These are phyloP conservation scores for Amphilophus citrinellus DNA, from an alignment of 2,113 vertebrate genomes.

Conservation along the genomic window DNA sequence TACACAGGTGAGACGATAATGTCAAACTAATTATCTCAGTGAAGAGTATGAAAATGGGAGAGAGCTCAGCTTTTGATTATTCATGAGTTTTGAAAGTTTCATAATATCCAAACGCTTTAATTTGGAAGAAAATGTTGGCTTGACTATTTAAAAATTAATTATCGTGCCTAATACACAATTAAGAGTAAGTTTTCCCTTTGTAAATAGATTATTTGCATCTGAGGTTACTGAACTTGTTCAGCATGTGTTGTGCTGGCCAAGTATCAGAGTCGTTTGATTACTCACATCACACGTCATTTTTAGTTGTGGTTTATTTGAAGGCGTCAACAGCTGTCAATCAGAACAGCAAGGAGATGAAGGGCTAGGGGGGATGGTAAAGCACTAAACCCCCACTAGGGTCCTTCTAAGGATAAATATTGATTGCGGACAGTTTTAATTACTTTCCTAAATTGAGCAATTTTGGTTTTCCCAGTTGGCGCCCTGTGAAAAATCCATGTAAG, in stretches of 20 bases:
- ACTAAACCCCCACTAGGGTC: conserved; percentile 71
- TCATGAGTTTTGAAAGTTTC: conserved; percentile 56
- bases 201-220: conserved; percentile 12
- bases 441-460: conserved; percentile 87
- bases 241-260: conserved; percentile 19
- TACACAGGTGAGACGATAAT: conserved; percentile 72
- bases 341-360: conserved; percentile 47
- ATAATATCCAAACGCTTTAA: conserved; percentile 32
- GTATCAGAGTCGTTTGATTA: conserved; percentile 52
- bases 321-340: conserved; percentile 75
- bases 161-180: conserved; percentile 20
- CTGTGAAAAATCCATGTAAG: conserved; percentile 76
- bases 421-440: conserved; percentile 86
- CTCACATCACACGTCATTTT: conserved; percentile 65
- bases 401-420: conserved; percentile 84
- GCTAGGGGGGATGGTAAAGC: conserved; percentile 54
- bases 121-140: conserved; percentile 24
- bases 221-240: conserved; percentile 14
- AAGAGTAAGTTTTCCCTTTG: not conserved
- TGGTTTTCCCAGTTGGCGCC: conserved; percentile 80
- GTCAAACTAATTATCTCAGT: conserved; percentile 74
- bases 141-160: conserved; percentile 29
- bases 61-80: conserved; percentile 65
- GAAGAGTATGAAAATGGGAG: conserved; percentile 55
- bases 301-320: conserved; percentile 64